These are phyloP conservation scores for Tipula confusa DNA, from an alignment of 2,888 invertebrate genomes.

Conservation along the genomic window DNA sequence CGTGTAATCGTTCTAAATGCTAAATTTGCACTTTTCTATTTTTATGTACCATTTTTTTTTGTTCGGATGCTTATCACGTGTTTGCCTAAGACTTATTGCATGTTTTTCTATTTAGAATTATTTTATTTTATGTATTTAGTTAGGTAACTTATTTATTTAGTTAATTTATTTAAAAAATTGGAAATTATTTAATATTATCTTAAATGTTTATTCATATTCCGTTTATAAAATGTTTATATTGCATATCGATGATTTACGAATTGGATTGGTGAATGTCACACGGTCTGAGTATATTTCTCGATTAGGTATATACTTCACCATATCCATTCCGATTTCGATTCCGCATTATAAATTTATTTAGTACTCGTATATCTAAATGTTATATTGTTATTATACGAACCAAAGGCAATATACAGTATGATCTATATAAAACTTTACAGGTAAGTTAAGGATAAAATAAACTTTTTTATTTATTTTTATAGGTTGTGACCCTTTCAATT, in stretches of 20 bases:
- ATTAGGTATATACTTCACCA: background rate
- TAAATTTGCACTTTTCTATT: background rate
- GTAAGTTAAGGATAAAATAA: too few relatives aligned
- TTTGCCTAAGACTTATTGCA: background rate
- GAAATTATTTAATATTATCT: background rate
- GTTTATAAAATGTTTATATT: background rate
- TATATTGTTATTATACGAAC: too few relatives aligned
- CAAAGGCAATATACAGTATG: too few relatives aligned
- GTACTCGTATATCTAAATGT: conserved; percentile 13
- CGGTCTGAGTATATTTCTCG: too few relatives aligned
- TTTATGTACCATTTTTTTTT: too few relatives aligned
- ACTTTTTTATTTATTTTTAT: too few relatives aligned
- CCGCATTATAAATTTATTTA: background rate
- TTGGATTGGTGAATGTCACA: background rate
- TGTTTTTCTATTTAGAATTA: background rate
- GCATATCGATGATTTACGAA: background rate
- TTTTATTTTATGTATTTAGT: background rate
- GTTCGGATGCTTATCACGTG: background rate
- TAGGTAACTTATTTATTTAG: background rate
- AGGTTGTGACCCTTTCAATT: too few relatives aligned
- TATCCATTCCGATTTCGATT: background rate
- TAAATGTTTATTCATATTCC: background rate
- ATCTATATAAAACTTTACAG: too few relatives aligned
- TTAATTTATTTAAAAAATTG: conserved; percentile 4
- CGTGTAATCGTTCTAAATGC: background rate